Conservation (phyloP, 1,140 invertebrate species). For the Dinoponera quadriceps region DNA sequence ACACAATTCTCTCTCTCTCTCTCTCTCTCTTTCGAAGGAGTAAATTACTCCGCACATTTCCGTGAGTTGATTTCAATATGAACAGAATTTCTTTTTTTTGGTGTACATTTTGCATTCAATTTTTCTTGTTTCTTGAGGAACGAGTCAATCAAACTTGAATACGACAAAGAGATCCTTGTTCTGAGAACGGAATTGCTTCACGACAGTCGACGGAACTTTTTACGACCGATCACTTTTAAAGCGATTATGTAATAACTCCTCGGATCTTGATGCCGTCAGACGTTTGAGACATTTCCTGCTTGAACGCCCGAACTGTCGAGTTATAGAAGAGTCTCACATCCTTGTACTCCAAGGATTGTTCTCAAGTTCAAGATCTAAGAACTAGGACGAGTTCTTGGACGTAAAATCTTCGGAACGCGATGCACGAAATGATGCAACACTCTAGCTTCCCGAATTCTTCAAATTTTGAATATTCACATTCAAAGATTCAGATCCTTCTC, state of each 20-base stretch:
- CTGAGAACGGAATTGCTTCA: not conserved
- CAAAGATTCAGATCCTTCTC: not conserved
- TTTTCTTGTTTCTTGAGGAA: no score
- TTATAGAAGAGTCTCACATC: not conserved
- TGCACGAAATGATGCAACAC: not conserved
- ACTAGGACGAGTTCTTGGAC: no score
- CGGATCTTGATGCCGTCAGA: not conserved
- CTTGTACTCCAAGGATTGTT: not conserved
- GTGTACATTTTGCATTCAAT: no score
- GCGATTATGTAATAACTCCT: slow-evolving; percentile 37
- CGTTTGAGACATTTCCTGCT: not conserved
- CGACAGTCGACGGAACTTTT: not conserved
- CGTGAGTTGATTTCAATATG: no score
- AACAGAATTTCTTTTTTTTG: no score
- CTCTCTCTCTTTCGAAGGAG: no score
- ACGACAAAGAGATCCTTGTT: not conserved
- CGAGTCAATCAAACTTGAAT: not conserved
- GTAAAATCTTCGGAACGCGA: not conserved
- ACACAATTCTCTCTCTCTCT: no score
- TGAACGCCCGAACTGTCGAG: not conserved
- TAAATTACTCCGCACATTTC: no score
- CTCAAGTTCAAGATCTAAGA: not conserved
- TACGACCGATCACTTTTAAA: slow-evolving; percentile 26
- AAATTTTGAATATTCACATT: not conserved
- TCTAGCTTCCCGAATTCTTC: not conserved